Evolutionary conservation across 2,888 invertebrate species (phyloP).

Genomic region (Eremobia ochroleuca): DNA sequence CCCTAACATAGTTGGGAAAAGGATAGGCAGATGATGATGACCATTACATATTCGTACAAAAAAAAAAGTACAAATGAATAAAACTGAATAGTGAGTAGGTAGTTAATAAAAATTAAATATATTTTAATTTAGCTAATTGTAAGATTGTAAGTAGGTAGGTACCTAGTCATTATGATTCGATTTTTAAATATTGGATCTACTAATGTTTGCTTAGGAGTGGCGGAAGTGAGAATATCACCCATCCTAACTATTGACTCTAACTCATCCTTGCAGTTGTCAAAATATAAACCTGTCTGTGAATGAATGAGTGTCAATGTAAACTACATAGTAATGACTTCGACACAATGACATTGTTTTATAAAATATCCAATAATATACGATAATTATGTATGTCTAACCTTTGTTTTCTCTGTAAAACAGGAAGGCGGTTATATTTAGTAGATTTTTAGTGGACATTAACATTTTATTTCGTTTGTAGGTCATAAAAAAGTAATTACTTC

Average conservation of each 20-base stretch:
- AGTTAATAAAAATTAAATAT: too few species aligned
- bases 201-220: background rate
- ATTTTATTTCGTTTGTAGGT: constrained; percentile 8
- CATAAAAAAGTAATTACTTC: background rate
- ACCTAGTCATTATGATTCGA: background rate
- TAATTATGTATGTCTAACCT: constrained; percentile 33
- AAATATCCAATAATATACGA: constrained; percentile 38
- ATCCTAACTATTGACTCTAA: background rate
- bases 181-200: background rate
- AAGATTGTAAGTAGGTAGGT: background rate
- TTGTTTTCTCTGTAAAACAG: constrained; percentile 33
- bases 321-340: constrained; percentile 17
- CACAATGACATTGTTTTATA: constrained; percentile 54
- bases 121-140: background rate
- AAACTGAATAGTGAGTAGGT: too few species aligned
- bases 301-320: constrained; percentile 32
- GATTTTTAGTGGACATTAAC: constrained; percentile 10
- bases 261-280: too few species aligned
- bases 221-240: background rate
- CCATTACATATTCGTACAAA: too few species aligned
- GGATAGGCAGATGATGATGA: too few species aligned
- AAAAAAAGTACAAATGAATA: too few species aligned
- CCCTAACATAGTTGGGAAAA: too few species aligned
- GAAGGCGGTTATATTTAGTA: constrained; percentile 18
- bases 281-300: constrained; percentile 18